These are phyloP conservation scores for Drosophila leontia DNA, from an alignment of 1,140 invertebrate species.

Conservation along the genomic window DNA sequence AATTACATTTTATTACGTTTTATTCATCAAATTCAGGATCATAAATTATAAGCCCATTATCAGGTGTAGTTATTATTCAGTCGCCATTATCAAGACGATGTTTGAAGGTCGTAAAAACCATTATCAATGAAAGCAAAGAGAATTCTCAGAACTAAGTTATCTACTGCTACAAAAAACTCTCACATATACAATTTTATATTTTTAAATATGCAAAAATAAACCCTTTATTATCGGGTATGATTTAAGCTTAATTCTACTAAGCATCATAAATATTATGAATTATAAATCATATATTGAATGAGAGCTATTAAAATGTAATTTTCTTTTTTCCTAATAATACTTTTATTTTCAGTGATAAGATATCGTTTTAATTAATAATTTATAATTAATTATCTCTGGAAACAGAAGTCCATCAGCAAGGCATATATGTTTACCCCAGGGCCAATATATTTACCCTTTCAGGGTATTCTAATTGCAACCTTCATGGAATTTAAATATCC, in stretches of 20 bases:
- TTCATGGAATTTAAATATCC: no score
- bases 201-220: background rate
- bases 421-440: no score
- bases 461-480: no score
- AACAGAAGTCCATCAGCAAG: no score
- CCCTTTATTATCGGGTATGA: background rate
- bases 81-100: background rate
- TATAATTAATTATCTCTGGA: no score
- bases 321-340: background rate
- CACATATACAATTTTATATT: background rate
- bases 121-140: background rate
- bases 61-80: slow-evolving; percentile 2
- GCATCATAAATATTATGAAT: background rate
- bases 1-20: background rate
- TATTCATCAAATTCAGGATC: no score
- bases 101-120: background rate
- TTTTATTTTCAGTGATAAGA: no score
- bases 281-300: background rate
- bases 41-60: background rate
- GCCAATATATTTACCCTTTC: no score
- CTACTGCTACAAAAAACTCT: no score
- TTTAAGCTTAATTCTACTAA: background rate
- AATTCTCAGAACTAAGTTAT: background rate
- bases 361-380: no score
- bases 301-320: background rate